Base-by-base conservation (phyloP, 2,797 vertebrate species). In the Sebastes iracundus region DNA sequence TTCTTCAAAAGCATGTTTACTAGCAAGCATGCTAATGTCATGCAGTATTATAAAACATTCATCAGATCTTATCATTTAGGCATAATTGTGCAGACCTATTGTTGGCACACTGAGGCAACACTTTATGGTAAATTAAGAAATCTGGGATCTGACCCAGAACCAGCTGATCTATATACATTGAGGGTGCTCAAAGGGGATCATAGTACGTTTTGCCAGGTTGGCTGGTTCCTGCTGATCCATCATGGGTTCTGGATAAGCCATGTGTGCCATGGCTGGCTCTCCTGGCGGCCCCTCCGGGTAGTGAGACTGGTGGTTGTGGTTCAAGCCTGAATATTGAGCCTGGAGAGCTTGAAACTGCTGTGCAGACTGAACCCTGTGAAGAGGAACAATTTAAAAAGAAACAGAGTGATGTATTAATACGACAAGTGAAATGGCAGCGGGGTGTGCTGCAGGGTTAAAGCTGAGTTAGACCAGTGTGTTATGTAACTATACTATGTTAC, bases 301-400 rank as follows among this genome's bases (percentile, higher is more conserved):
- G 49, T 87, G 87, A 33, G 81, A 83, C 74, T 87, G 92, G 14
- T 90, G 87, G 73, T 91, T 90, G 59, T 80, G 69, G 84, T 72
- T 90, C 75, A 88, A 69, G 64, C 78, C 79, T 16, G 87, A 85
- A 84, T 95, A 95, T 62, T 96, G 93, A 3, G 93, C 90, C 79
- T 95, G 95, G 12, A 96, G 94, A 62, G 95, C 93, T 38, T 96
- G 95, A 38, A 95, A 94, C 88, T 95, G 96, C 87, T 96, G 96
- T 20, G 95, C 90, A 20, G 96, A 95, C 82, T 93, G 94, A 86
- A 95, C 95, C 96, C 96, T 96, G 82, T 42, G 89, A 90, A 64
- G 85, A 71, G 92, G 92, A 94, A 92, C 90, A 93, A 58, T 92
- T 9, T 9, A n/a, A 32, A 52, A 77, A 75, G 62, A 72, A 14